Percentiles rank a stretch among this genome's conserved stretches.
Evolutionary conservation across 2,113 vertebrate species (phyloP).

Genomic region (Rhizomys pruinosus): DNA sequence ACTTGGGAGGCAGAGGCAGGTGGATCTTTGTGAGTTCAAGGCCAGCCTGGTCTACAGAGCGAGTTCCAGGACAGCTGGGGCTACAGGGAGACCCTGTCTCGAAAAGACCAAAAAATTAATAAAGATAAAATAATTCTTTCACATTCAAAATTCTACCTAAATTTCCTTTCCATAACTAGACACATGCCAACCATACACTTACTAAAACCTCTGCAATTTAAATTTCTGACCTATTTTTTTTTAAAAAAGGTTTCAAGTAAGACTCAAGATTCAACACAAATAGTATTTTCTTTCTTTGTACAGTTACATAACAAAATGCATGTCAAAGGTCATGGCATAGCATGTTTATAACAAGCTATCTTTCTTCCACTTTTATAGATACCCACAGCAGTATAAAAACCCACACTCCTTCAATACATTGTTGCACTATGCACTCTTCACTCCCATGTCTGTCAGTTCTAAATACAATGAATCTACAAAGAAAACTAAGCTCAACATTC

Average conservation of each 20-base stretch:
- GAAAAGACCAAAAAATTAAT: too few relatives aligned
- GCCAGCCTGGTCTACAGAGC: too few relatives aligned
- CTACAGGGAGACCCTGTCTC: too few relatives aligned
- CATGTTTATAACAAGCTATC: slow-evolving; percentile 31
- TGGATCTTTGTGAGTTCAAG: too few relatives aligned
- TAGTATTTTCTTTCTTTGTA: not conserved
- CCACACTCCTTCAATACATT: slow-evolving; percentile 27
- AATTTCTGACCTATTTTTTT: slow-evolving; percentile 28
- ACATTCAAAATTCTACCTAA: not conserved
- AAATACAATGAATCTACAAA: slow-evolving; percentile 39
- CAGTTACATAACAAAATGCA: slow-evolving; percentile 45
- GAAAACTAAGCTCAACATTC: not conserved
- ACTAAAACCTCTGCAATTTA: not conserved
- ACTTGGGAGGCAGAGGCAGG: too few relatives aligned
- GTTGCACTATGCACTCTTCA: slow-evolving; percentile 12
- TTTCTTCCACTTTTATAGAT: not conserved
- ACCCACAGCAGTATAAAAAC: slow-evolving; percentile 8
- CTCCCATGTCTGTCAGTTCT: not conserved
- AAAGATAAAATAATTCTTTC: slow-evolving; percentile 16
- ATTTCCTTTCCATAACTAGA: slow-evolving; percentile 40
- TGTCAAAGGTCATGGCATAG: not conserved
- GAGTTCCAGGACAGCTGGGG: too few relatives aligned
- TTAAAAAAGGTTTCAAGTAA: not conserved
- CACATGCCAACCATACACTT: not conserved
- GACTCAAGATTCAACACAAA: slow-evolving; percentile 40